phyloP scores from a whole-genome alignment of 2,888 invertebrate genomes.

The Pachliopta kotzebuea region DNA sequence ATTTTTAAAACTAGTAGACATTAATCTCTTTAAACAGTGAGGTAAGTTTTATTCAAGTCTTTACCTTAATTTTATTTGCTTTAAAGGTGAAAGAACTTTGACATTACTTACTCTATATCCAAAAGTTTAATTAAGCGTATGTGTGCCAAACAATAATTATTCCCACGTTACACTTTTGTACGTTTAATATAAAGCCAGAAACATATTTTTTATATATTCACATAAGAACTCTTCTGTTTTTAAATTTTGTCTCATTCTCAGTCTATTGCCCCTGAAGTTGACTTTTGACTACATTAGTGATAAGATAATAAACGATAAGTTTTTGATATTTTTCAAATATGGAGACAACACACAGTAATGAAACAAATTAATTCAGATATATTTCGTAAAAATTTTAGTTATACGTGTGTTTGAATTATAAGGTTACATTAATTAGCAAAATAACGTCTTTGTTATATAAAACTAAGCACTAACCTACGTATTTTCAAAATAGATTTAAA shows the following conservation, averaged over 20 bases:
- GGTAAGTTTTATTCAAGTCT: conserved; percentile 1
- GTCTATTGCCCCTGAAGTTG: too few species aligned
- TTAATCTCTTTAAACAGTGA: not conserved
- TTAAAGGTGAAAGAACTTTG: not conserved
- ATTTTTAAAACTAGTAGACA: not conserved
- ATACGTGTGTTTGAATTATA: too few species aligned
- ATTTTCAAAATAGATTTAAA: too few species aligned
- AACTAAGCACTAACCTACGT: too few species aligned
- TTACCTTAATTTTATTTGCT: not conserved
- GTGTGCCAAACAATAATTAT: conserved; percentile 57
- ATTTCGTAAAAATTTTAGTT: too few species aligned
- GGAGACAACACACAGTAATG: too few species aligned
- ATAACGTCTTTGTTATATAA: too few species aligned
- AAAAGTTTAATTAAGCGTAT: conserved; percentile 43
- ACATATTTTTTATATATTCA: not conserved
- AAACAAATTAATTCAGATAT: too few species aligned
- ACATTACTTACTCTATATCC: not conserved
- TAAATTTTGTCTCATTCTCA: not conserved
- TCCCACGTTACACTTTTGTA: conserved; percentile 55
- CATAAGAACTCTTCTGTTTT: not conserved
- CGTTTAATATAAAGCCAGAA: not conserved
- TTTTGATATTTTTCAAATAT: too few species aligned
- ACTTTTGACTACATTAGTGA: too few species aligned
- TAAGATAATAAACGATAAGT: too few species aligned
- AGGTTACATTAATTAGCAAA: too few species aligned